Evolutionary conservation across 2,888 invertebrate genomes (phyloP).

Genomic region (Dione vanillae): DNA sequence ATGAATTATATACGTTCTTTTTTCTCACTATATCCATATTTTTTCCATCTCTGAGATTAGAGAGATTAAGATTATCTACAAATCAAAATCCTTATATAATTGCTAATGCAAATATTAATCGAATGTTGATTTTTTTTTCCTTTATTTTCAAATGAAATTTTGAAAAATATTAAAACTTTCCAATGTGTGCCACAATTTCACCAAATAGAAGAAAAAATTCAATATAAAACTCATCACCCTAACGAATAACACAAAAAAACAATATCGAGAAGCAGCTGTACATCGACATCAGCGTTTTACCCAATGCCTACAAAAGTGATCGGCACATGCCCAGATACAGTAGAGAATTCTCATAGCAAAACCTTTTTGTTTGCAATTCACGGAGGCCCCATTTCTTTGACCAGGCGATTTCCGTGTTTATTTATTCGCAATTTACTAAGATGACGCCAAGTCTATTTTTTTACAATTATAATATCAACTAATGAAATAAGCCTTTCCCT

Average conservation of each 20-base stretch:
- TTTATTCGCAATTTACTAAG: constrained; percentile 25
- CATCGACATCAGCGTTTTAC: constrained; percentile 58
- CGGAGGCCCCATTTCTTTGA: constrained; percentile 52
- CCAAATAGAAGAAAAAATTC: background rate
- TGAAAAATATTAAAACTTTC: too few relatives aligned
- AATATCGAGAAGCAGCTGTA: constrained; percentile 58
- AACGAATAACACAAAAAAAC: constrained; percentile 51
- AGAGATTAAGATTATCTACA: too few relatives aligned
- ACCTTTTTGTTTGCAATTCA: constrained; percentile 47
- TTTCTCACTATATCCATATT: too few relatives aligned
- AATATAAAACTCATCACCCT: background rate
- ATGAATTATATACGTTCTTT: too few relatives aligned
- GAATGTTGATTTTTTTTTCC: too few relatives aligned
- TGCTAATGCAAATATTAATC: too few relatives aligned
- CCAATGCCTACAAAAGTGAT: constrained; percentile 61
- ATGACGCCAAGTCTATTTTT: background rate
- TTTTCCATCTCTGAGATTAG: too few relatives aligned
- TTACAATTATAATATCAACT: background rate
- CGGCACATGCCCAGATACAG: constrained; percentile 63
- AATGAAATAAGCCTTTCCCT: background rate
- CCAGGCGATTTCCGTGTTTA: background rate
- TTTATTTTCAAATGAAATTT: too few relatives aligned
- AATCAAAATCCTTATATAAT: too few relatives aligned
- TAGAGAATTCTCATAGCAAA: constrained; percentile 52
- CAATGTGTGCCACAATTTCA: too few relatives aligned